Evolutionary conservation across 2,113 vertebrate genomes (phyloP), one percentile per base, ranked within the genome.

Genomic region (Calonectris borealis): DNA sequence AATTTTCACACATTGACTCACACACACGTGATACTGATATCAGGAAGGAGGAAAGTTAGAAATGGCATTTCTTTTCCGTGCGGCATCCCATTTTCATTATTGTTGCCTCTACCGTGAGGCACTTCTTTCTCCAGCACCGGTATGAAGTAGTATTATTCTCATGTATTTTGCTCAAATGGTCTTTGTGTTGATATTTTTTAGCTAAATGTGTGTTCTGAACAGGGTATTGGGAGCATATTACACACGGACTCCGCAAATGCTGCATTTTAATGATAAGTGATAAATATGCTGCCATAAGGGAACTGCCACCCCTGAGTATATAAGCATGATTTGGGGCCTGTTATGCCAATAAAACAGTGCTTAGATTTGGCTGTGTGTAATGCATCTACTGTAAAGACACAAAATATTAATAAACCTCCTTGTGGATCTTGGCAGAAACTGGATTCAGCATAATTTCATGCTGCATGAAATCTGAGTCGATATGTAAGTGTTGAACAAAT

Each of bases 331-430:
- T 64, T 69, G 73, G 58, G 66, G 66, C 26, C 42, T 58, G 12
- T 58, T 93, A 36, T 77, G 60, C 44, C 79, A 90, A 51, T 72
- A 77, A 77, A 92, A 83, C 36, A 77, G 51, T 72, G 62, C 57
- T 96, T 88, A 71, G 17, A 91, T 88, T 48, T 73, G 76, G 54
- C 49, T 81, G 60, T 48, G 72, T 85, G 54, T 85, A 84, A 60
- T 77, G 48, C 31, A 57, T 54, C 80, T 88, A 46, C 42, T 51
- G 70, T 91, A 89, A 88, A 89, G 78, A 25, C 51, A 86, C 66
- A 31, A 84, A 52, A 21, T n/a, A 65, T 51, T 70, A 94, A 73
- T 57, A 49, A 87, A 84, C 27, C 11, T 70, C 44, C 52, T 64
- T 49, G 34, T 65, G 76, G 55, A 60, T 58, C 71, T 31, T 51